Base-by-base conservation (phyloP, 2,888 invertebrate genomes). In the Lamproptera curius region DNA sequence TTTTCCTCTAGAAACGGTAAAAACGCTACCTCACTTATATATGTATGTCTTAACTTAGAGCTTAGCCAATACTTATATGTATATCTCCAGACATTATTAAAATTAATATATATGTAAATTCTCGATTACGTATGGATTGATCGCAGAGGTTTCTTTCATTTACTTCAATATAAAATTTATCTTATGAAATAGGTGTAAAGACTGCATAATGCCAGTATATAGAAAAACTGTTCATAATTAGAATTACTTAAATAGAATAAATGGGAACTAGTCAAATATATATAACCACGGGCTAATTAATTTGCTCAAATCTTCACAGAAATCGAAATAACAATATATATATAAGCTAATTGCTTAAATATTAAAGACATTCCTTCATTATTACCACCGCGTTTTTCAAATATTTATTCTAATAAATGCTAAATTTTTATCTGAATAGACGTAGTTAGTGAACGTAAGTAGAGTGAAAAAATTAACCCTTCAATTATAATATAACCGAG, bases 1-100 rank as follows among this genome's bases (percentile, higher is more conserved):
- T 80, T 73, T 81, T 79, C 76, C 81, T 81, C 72, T 83, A 83
- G 81, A 83, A 80, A 79, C 75, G 80, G 77, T 85, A 84, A 87
- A 80, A 80, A 83, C 72, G 86, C 86, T 87, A 87, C 86, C 86
- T 87, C 86, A 87, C 84, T 80, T 83, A 74, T 44, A 44, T 76
- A 58, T 70, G 38, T 53, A 42, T 46, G 54, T 59, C 79, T 77
- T 80, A 80, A 78, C 76, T 75, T 75, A 74, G 78, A 84, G 85
- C 85, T 86, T 85, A 85, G 80, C 80, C 73, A 70, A 68, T 75
- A 70, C 62, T 63, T 38, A 33, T 38, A 33, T 36, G 39, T 67
- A 60, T 68, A 62, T 68, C 54, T 55, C 59, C 63, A 61, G 61
- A 56, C 54, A 28, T 41, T 50, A 49, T 48, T 38, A 3, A 36